Evolutionary conservation across 2,113 vertebrate genomes (phyloP), one percentile per base, ranked within the genome.

Genomic region (Acanthisitta chloris): DNA sequence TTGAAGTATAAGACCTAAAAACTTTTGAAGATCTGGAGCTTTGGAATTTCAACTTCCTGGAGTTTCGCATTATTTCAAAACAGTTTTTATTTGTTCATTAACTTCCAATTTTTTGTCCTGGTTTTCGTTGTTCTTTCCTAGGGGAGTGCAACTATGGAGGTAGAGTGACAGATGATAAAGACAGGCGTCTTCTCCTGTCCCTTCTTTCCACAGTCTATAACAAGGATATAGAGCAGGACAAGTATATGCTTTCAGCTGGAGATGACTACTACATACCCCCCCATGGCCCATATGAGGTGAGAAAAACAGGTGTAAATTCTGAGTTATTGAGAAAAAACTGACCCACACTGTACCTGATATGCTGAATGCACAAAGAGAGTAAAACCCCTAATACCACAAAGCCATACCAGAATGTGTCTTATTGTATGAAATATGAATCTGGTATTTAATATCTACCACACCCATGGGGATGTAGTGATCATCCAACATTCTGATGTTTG

Each of bases 121-220:
- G 5, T 70, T 82, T 67, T 82, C 58, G 95, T 21, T 96, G 52
- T 61, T 10, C 45, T 89, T 82, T 87, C 42, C 79, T 88, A 99
- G 99, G 99, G 57, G 99, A 99, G 97, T 99, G 99, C 95, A 99
- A 99, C 97, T 99, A 99, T 8, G 99, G 99, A 52, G 99, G 99
- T 4, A 98, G 99, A 97, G 99, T 99, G 92, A 99, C 99, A 8
- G 99, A 99, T 88, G 99, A 99, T 94, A 99, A 99, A 96, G 99
- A 99, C 98, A 98, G 99, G 45, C 98, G 99, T 54, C 98, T 99
- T 78, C 98, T 99, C 58, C 94, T 99, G 38, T 99, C 99, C 4
- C 98, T 99, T 72, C 98, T 99, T 77, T 99, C 99, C 55, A 97
- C 95, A 38, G 98, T 99, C 96, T 99, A 99, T 91, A 98, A 94